Conservation (phyloP, 2,797 vertebrate genomes). For the Pteronotus mesoamericanus region DNA sequence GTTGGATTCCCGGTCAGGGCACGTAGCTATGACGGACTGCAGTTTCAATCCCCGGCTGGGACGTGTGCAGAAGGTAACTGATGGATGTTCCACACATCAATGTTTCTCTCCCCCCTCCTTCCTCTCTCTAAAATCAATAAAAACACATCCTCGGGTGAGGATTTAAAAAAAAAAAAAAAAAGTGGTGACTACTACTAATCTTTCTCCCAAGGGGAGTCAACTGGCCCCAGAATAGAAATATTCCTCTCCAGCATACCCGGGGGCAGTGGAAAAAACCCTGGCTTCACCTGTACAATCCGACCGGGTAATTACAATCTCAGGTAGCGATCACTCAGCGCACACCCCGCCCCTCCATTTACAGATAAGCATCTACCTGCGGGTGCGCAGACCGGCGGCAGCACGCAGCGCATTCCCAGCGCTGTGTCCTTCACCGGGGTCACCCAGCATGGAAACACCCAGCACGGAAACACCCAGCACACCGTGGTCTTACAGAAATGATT, state of each 20-base stretch:
- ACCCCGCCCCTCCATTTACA: conserved; percentile 60
- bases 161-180: background rate
- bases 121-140: too few species aligned
- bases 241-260: conserved; percentile 39
- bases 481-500: conserved; percentile 79
- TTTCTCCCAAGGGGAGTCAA: conserved; percentile 37
- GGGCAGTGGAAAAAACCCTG: conserved; percentile 79
- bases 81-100: too few species aligned
- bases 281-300: conserved; percentile 43
- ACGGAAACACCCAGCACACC: conserved; percentile 63
- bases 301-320: conserved; percentile 78
- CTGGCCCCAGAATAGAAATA: conserved; percentile 62
- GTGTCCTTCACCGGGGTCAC: conserved; percentile 77
- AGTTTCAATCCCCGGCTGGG: too few species aligned
- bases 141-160: too few species aligned
- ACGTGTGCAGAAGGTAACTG: too few species aligned
- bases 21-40: too few species aligned
- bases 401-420: conserved; percentile 57
- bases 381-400: conserved; percentile 63
- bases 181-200: conserved; percentile 48
- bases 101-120: too few species aligned
- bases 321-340: conserved; percentile 79
- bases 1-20: too few species aligned
- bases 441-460: conserved; percentile 61
- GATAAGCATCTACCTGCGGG: conserved; percentile 82